Base-by-base conservation (phyloP, 2,888 invertebrate genomes). In the Drosophila nr. fundita region DNA sequence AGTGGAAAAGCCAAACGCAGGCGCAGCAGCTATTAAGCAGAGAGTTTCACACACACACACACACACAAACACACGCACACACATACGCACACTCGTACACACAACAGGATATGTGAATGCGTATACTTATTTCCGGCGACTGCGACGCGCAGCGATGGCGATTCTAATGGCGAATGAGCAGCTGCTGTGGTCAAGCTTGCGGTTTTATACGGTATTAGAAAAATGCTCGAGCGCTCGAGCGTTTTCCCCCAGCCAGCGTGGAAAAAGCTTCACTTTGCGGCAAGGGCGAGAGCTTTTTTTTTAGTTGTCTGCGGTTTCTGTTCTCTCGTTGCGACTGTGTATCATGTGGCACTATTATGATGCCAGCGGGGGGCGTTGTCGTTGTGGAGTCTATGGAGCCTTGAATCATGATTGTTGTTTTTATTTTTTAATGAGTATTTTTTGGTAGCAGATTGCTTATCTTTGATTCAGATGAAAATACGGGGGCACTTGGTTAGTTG, bases 131-230 rank as follows among this genome's bases (percentile, higher is more conserved):
- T 78, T 79, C 76, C 76, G 80, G 68, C 64, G 50, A 13, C 32
- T 29, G 29, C 72, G 85, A 87, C 78, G 80, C 85, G 87, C 82
- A 40, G 67, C 73, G 73, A 60, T 76, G 73, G 76, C 85, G 80
- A 69, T 84, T 87, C 87, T 87, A 87, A 83, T 83, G 77, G 77
- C 78, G 83, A 87, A 75, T 89, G 87, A 89, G 77, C 82, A 59
- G 78, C 73, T 68, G 65, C 77, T 70, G 72, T 83, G 87, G 89
- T 89, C 87, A 89, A 87, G 85, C 87, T 89, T 80, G 87, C 86
- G 91, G 87, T 91, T 92, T 92, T 91, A 91, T 91, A 87, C 66
- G 80, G 59, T 70, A 87, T 89, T 86, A 72, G 76, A 80, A 78
- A 78, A 83, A 54, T 55, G 55, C 73, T 60, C 72, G 60, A 69